Evolutionary conservation across 2,888 invertebrate genomes (phyloP).

Genomic region (Metalampra italica): DNA sequence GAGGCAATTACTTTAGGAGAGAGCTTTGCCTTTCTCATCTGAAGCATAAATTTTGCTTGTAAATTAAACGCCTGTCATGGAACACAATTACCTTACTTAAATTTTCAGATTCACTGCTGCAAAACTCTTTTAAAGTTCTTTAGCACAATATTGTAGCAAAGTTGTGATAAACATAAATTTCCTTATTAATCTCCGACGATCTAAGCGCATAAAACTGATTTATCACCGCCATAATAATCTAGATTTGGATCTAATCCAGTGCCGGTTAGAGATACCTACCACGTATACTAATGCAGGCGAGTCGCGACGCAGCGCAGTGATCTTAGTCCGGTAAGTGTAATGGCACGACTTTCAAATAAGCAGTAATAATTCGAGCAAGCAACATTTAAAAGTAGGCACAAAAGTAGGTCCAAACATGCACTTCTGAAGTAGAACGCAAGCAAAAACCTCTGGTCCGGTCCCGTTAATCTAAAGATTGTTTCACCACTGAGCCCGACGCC

Average conservation of each 20-base stretch:
- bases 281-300: too few species aligned
- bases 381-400: background rate
- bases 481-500: constrained; percentile 22
- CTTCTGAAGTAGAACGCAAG: constrained; percentile 8
- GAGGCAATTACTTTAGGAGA: constrained; percentile 26
- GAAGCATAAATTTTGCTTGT: constrained; percentile 1
- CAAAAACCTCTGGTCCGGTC: constrained; percentile 31
- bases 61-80: constrained; percentile 9
- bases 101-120: background rate
- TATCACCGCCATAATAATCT: background rate
- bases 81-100: background rate
- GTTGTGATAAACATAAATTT: background rate
- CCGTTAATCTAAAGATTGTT: constrained; percentile 40
- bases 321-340: background rate
- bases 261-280: background rate
- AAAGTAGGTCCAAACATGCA: background rate
- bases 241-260: background rate
- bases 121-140: background rate
- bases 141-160: background rate
- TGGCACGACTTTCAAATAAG: too few species aligned
- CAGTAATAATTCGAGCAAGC: too few species aligned
- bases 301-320: too few species aligned
- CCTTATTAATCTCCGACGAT: background rate
- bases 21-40: constrained; percentile 2
- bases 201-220: background rate